Evolutionary conservation across 2,113 vertebrate genomes (phyloP).

Genomic region (Hymenochirus boettgeri): DNA sequence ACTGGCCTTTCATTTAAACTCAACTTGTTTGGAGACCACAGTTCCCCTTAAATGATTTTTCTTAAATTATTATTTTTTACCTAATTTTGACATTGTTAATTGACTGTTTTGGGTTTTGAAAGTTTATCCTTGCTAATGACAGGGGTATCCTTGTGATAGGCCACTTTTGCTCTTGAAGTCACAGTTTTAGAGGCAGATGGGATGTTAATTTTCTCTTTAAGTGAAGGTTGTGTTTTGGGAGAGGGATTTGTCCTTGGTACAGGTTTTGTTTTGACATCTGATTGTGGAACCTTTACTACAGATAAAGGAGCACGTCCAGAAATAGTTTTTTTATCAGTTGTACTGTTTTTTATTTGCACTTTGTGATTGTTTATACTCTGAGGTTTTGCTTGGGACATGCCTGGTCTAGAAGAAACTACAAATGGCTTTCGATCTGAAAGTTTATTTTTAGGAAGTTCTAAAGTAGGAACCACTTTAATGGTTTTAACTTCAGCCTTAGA

Average conservation of each 20-base stretch:
- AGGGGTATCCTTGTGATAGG: conserved; percentile 26
- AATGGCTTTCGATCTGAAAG: conserved; percentile 27
- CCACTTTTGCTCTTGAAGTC: conserved; percentile 19
- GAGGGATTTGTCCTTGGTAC: conserved; percentile 45
- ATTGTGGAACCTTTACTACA: conserved; percentile 64
- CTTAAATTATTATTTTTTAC: conserved; percentile 55
- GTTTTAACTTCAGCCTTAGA: conserved; percentile 7
- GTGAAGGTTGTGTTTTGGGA: conserved; percentile 38
- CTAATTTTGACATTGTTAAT: conserved; percentile 85
- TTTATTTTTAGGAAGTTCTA: conserved; percentile 12
- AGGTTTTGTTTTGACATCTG: conserved; percentile 45
- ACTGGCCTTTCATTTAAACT: too few species aligned
- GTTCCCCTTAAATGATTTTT: too few species aligned
- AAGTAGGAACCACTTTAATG: conserved; percentile 12
- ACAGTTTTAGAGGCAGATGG: conserved; percentile 35
- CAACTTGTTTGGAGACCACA: too few species aligned
- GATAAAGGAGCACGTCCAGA: conserved; percentile 55
- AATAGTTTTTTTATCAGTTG: conserved; percentile 47
- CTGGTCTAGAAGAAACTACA: conserved; percentile 19
- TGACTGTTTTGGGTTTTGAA: conserved; percentile 62
- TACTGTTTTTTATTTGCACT: neutral
- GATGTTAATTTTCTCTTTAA: conserved; percentile 7
- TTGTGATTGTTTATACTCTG: neutral
- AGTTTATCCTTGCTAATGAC: conserved; percentile 46
- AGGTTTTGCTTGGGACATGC: neutral